phyloP scores from a whole-genome alignment of 53 echinoderm and acorn worm species.

The Henricia sp. region DNA sequence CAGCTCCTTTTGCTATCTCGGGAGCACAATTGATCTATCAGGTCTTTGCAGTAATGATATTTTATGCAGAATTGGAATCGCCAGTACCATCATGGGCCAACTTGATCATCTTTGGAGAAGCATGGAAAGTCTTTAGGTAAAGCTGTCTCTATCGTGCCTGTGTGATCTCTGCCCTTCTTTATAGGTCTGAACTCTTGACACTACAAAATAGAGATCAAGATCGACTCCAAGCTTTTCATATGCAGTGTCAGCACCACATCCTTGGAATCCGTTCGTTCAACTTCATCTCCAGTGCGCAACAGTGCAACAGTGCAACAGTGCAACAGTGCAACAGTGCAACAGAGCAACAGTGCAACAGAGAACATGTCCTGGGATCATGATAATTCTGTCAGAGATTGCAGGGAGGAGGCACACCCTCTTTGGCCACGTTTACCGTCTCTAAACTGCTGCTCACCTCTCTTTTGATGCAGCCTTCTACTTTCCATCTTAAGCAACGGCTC shows the following conservation, averaged over 20 bases:
- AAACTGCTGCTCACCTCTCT: constrained; percentile 7
- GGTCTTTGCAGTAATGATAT: constrained; percentile 8
- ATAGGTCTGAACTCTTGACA: constrained; percentile 9
- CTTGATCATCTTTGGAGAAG: constrained; percentile 2
- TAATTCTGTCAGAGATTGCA: too few species aligned
- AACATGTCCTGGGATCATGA: too few species aligned
- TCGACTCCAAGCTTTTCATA: neutral
- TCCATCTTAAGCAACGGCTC: neutral
- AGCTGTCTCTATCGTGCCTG: constrained; percentile 12
- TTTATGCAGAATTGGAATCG: neutral
- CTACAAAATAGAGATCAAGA: constrained; percentile 3
- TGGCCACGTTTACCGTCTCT: constrained; percentile 7
- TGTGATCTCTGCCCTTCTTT: constrained; percentile 22
- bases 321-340: too few species aligned
- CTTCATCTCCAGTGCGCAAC: neutral
- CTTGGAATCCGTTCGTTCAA: neutral
- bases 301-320: too few species aligned
- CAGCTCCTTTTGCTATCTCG: neutral
- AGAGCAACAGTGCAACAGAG: too few species aligned
- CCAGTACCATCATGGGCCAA: neutral
- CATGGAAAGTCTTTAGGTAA: constrained; percentile 4
- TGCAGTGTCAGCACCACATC: neutral
- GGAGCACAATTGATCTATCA: neutral
- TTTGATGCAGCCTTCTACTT: neutral
- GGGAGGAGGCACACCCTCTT: too few species aligned